Conservation (phyloP, 2,113 vertebrate genomes). For the Anolis sagrei region DNA sequence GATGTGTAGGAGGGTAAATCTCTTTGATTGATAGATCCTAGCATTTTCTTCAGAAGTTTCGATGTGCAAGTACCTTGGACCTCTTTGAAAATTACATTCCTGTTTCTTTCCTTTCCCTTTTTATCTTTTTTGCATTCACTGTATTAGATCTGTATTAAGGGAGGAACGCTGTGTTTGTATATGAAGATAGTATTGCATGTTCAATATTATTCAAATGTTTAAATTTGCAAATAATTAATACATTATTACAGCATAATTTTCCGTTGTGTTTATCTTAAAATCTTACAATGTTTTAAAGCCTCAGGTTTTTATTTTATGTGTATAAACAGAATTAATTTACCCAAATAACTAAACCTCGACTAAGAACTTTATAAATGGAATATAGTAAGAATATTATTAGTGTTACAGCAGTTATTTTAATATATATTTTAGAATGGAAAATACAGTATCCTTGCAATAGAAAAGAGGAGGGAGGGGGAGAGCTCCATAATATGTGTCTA, state of each 20-base stretch:
- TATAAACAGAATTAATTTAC: not conserved
- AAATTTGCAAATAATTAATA: not conserved
- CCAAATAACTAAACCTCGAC: not conserved
- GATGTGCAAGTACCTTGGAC: not conserved
- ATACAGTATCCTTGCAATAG: not conserved
- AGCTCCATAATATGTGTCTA: not conserved
- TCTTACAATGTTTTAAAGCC: not conserved
- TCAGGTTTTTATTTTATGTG: not conserved
- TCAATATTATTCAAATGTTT: not conserved
- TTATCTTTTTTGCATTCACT: not conserved
- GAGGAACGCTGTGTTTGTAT: not conserved
- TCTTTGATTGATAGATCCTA: slow-evolving; percentile 26
- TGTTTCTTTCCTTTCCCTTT: not conserved
- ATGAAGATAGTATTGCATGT: not conserved
- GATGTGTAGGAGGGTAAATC: slow-evolving; percentile 5
- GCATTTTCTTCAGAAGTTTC: slow-evolving; percentile 15
- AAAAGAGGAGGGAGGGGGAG: not conserved
- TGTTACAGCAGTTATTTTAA: not conserved
- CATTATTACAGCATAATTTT: not conserved
- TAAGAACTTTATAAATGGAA: not conserved
- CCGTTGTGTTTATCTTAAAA: not conserved
- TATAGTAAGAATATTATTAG: not conserved
- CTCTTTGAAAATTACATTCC: not conserved
- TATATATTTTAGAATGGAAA: not conserved
- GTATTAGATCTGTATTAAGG: not conserved